Evolutionary conservation across 2,113 vertebrate genomes (phyloP).

Genomic region (Rhea americana): DNA sequence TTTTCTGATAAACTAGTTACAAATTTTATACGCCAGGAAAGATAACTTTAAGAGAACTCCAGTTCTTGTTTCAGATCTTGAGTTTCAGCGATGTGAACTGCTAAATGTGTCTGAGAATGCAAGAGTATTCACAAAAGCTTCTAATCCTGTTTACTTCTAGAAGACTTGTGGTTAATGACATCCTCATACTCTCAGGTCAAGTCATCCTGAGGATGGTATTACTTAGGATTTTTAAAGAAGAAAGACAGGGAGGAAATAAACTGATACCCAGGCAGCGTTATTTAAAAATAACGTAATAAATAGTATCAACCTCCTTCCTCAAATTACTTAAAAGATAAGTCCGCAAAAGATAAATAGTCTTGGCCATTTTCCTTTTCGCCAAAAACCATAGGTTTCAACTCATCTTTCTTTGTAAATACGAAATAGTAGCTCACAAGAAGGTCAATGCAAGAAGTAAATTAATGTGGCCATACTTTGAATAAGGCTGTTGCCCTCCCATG

Average conservation of each 20-base stretch:
- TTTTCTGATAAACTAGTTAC: neutral
- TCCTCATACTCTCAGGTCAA: neutral
- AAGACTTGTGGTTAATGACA: neutral
- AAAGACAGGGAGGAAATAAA: neutral
- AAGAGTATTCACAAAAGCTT: neutral
- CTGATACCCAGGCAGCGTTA: neutral
- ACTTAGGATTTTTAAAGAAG: neutral
- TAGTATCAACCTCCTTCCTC: neutral
- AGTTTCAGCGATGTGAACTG: neutral
- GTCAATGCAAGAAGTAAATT: neutral
- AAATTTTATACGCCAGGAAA: conserved; percentile 7
- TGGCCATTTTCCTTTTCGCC: neutral
- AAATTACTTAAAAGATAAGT: neutral
- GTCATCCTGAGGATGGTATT: neutral
- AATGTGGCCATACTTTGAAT: neutral
- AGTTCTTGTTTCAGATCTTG: neutral
- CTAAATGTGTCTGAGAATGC: neutral
- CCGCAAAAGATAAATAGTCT: neutral
- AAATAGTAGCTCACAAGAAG: neutral
- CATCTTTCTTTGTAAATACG: neutral
- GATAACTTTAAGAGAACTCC: neutral
- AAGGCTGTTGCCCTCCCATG: neutral
- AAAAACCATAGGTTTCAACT: neutral
- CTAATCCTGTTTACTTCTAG: neutral
- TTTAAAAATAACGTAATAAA: neutral